Evolutionary conservation across 1,140 invertebrate species (phyloP), one percentile per base, ranked within the genome.

Genomic region (Lordiphosa mommai): DNA sequence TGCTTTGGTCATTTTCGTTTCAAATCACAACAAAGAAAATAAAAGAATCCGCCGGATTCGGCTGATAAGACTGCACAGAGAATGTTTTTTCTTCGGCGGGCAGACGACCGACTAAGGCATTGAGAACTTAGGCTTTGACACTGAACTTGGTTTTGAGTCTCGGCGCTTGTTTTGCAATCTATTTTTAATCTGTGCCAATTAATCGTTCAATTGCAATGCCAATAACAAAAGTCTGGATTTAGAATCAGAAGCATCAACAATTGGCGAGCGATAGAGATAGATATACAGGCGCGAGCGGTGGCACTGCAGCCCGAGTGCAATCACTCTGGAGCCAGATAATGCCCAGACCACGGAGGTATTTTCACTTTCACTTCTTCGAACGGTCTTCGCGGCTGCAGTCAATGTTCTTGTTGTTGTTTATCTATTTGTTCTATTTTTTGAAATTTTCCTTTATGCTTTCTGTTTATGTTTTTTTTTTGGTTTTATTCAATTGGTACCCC

Each of bases 321-420:
- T 76, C 63, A 82, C 74, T 73, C 16, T 44, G 16, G 43, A 23
- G n/a, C 6, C 17, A 58, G 63, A 68, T 67, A 68, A 67, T 46
- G 47, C 16, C 12, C 1, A 17, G 23, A 27, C 23, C 23, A 27
- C 23, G 23, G 23, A 46, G 23, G 16, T 10, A 8, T n/a, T 50
- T 50, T 37, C 32, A 50, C 48, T 50, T 50, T 50, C 48, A 50
- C 48, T 50, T 37, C 17, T 34, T 20, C 14, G 32, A 50, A 37
- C 33, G 33, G 17, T 14, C 32, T 10, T 47, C 14, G 27, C 44
- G n/a, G 14, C 29, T 33, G 23, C 30, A 33, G 38, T 43, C 40
- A 20, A 33, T 14, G 23, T 20, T 36, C 23, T 17, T 51, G 29
- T 23, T 59, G 32, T 30, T 66, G 33, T 64, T 56, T 65, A 48